These are phyloP conservation scores for Thecocarcelia acutangulata DNA, from an alignment of 2,888 invertebrate genomes.

Conservation along the genomic window DNA sequence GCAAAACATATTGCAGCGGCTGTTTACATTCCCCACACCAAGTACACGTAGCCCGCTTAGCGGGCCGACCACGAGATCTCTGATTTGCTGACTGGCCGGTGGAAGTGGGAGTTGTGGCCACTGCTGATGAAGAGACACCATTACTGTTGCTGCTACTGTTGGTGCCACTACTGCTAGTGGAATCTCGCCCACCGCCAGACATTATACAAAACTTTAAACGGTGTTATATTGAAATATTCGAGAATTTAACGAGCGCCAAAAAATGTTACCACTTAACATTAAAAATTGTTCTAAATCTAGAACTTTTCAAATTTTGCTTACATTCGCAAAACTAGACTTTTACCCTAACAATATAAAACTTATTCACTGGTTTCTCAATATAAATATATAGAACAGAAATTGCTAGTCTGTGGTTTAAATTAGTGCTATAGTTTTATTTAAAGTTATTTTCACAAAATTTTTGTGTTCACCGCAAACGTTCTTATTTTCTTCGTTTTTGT, in stretches of 20 bases:
- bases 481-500: conserved; percentile 32
- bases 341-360: neutral
- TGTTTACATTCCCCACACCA: conserved; percentile 94
- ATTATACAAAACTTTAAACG: conserved; percentile 70
- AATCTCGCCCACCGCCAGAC: conserved; percentile 78
- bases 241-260: conserved; percentile 26
- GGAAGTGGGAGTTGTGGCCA: conserved; percentile 71
- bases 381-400: neutral
- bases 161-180: conserved; percentile 72
- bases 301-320: conserved; percentile 27
- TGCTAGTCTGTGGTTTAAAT: neutral
- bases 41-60: conserved; percentile 88
- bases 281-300: conserved; percentile 29
- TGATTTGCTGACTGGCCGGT: conserved; percentile 71
- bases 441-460: conserved; percentile 26
- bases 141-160: conserved; percentile 70
- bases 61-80: conserved; percentile 86
- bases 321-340: conserved; percentile 5
- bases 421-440: conserved; percentile 9
- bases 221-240: conserved; percentile 57
- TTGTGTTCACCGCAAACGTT: conserved; percentile 46
- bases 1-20: conserved; percentile 91
- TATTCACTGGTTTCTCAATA: neutral
- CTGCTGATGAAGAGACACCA: conserved; percentile 71
- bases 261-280: neutral